Evolutionary conservation across 2,888 invertebrate genomes (phyloP).

Genomic region (Uropetala carovei): DNA sequence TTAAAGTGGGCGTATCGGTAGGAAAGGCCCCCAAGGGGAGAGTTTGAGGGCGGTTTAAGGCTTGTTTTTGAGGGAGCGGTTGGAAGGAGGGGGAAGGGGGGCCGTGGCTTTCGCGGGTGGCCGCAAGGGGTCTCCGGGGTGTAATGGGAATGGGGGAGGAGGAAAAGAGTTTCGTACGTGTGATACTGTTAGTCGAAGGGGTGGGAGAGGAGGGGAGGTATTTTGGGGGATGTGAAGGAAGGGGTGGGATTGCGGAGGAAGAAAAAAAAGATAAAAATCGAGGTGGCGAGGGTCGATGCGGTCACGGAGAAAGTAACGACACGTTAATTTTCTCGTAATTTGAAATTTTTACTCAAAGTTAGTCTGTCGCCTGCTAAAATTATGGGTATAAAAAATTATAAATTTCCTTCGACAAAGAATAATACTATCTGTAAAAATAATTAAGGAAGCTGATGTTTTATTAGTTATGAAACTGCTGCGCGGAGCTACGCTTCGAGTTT

Average conservation of each 20-base stretch:
- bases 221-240: not conserved
- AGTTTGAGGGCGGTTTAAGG: constrained; percentile 2
- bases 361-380: too few species aligned
- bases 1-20: not conserved
- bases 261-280: not conserved
- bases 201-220: not conserved
- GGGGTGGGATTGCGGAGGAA: not conserved
- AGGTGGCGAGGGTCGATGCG: not conserved
- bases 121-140: constrained; percentile 50
- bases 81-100: too few species aligned
- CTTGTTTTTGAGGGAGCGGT: too few species aligned
- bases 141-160: not conserved
- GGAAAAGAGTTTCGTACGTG: not conserved
- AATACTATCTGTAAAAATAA: too few species aligned
- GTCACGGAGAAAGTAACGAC: too few species aligned
- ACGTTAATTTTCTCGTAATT: too few species aligned
- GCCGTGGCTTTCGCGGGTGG: constrained; percentile 48
- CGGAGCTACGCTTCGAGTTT: too few species aligned
- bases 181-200: not conserved
- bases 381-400: too few species aligned
- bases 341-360: too few species aligned
- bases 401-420: too few species aligned
- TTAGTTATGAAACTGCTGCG: too few species aligned
- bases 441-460: too few species aligned
- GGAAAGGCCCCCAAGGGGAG: not conserved